A percentile compares a stretch with the other conserved stretches of the same genome.
Evolutionary conservation across 1,140 invertebrate species (phyloP).

Genomic region (Drosophila auraria): DNA sequence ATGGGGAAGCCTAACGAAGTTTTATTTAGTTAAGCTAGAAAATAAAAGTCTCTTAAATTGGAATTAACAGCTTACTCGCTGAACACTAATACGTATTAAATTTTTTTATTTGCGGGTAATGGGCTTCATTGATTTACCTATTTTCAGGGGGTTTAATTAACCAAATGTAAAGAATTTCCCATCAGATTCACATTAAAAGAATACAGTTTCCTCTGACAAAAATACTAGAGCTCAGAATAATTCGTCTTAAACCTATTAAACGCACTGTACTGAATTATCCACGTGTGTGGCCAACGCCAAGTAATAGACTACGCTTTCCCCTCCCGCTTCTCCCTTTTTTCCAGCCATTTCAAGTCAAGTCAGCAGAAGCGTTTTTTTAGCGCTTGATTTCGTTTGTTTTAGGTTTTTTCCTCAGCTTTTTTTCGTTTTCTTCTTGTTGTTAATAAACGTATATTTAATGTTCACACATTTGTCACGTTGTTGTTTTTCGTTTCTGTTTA

Average conservation of each 20-base stretch:
- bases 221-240: too few relatives aligned
- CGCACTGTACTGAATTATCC: slow-evolving; percentile 31
- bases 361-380: slow-evolving; percentile 49
- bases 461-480: slow-evolving; percentile 81
- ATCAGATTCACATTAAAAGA: too few relatives aligned
- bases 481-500: slow-evolving; percentile 65
- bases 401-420: slow-evolving; percentile 29
- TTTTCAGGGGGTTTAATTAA: neutral
- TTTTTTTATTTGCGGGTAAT: neutral
- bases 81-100: neutral
- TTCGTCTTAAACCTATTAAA: neutral
- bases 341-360: slow-evolving; percentile 35
- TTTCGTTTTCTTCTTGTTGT: slow-evolving; percentile 29
- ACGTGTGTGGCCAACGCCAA: slow-evolving; percentile 59
- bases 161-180: neutral
- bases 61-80: slow-evolving; percentile 1
- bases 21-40: neutral
- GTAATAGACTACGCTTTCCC: slow-evolving; percentile 26
- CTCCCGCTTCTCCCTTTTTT: slow-evolving; percentile 7
- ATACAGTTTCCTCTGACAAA: neutral
- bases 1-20: neutral
- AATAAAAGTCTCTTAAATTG: neutral
- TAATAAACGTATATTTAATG: slow-evolving; percentile 77
- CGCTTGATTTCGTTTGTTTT: slow-evolving; percentile 45
- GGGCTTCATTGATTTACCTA: neutral